These are phyloP conservation scores for Rhodeus uyekii DNA, from an alignment of 2,797 vertebrate species.

Conservation along the genomic window DNA sequence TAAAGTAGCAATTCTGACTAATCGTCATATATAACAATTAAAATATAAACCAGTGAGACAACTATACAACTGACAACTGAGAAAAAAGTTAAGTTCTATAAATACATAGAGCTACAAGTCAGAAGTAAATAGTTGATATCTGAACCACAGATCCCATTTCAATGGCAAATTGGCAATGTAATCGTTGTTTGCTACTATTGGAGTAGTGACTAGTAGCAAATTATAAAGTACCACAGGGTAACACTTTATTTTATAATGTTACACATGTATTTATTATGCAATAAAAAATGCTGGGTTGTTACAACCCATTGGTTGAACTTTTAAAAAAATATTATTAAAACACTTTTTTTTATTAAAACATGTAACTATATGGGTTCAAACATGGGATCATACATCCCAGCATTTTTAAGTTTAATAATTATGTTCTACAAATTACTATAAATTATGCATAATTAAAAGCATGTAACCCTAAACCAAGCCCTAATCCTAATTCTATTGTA, in stretches of 20 bases:
- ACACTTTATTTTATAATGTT: background rate
- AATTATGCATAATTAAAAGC: background rate
- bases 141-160: background rate
- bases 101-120: background rate
- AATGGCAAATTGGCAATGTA: background rate
- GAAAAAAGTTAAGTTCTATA: too few relatives aligned
- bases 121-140: background rate
- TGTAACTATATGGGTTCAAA: too few relatives aligned
- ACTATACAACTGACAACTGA: too few relatives aligned
- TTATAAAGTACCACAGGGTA: too few relatives aligned
- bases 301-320: too few relatives aligned
- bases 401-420: too few relatives aligned
- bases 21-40: background rate
- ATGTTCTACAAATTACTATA: too few relatives aligned
- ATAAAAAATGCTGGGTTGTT: too few relatives aligned
- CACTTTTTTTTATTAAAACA: too few relatives aligned
- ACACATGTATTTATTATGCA: background rate
- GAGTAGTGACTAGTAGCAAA: background rate
- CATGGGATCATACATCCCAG: too few relatives aligned
- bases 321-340: too few relatives aligned
- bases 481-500: background rate
- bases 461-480: background rate
- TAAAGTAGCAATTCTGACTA: background rate
- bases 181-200: background rate
- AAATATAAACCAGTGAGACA: background rate